Conservation (phyloP, 2,888 invertebrate genomes). For the Gibbula magus region DNA sequence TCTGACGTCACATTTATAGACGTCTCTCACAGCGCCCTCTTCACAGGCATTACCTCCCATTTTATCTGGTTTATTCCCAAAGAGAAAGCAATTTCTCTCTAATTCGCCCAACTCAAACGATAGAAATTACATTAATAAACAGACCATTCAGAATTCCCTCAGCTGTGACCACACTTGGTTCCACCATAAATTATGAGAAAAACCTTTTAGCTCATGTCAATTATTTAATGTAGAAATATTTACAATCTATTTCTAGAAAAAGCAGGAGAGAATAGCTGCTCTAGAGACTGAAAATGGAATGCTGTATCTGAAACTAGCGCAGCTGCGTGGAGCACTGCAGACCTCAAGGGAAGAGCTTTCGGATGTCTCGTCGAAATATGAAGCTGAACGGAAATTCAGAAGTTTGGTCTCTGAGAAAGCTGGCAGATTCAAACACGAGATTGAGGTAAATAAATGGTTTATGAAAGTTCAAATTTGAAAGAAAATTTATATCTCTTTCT, state of each 20-base stretch:
- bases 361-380: slow-evolving; percentile 45
- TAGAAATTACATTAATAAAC: too few species aligned
- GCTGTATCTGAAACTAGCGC: slow-evolving; percentile 67
- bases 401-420: slow-evolving; percentile 49
- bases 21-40: too few species aligned
- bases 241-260: slow-evolving; percentile 48
- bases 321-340: slow-evolving; percentile 59
- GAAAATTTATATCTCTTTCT: not conserved
- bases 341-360: slow-evolving; percentile 49
- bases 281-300: slow-evolving; percentile 71
- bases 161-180: too few species aligned
- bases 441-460: slow-evolving; percentile 53
- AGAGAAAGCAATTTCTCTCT: too few species aligned
- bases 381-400: slow-evolving; percentile 50
- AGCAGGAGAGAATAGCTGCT: slow-evolving; percentile 65
- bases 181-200: too few species aligned
- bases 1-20: too few species aligned
- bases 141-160: too few species aligned
- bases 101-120: too few species aligned
- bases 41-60: too few species aligned
- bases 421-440: slow-evolving; percentile 50
- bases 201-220: too few species aligned
- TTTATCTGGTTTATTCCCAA: too few species aligned
- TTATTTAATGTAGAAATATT: too few species aligned
- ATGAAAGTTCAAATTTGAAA: not conserved